Conservation (phyloP, 1,140 invertebrate genomes). For the Dysdera silvatica region DNA sequence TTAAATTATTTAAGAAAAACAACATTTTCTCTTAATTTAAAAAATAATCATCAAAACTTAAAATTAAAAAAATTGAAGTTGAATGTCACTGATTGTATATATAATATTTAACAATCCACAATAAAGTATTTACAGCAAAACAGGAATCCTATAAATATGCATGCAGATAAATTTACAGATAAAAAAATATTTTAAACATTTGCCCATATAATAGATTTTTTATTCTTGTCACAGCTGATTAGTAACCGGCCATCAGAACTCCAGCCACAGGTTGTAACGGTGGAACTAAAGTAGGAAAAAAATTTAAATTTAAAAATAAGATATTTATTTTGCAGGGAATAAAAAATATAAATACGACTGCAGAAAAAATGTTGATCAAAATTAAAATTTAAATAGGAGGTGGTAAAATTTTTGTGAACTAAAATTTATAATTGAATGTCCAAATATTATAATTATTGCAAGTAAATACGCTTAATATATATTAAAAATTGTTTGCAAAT, state of each 20-base stretch:
- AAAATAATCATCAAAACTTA: too few species aligned
- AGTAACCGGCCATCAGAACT: constrained; percentile 72
- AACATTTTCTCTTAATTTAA: too few species aligned
- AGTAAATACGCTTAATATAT: too few species aligned
- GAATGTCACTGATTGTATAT: too few species aligned
- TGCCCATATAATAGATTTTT: constrained; percentile 73
- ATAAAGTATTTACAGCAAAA: too few species aligned
- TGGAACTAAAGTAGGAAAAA: constrained; percentile 55
- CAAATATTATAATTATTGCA: background rate
- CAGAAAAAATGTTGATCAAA: background rate
- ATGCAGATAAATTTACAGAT: too few species aligned
- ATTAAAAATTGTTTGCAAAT: too few species aligned
- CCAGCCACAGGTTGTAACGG: constrained; percentile 87
- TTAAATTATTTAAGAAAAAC: too few species aligned
- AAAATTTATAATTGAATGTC: background rate
- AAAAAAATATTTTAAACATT: too few species aligned
- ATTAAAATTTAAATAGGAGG: background rate
- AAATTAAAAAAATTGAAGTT: too few species aligned
- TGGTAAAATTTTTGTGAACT: background rate
- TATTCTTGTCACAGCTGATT: constrained; percentile 74
- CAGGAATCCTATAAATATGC: too few species aligned
- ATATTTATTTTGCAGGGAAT: background rate
- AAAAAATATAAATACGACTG: background rate
- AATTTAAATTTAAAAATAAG: constrained; percentile 8
- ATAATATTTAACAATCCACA: too few species aligned